These are phyloP conservation scores for Campoletis sonorensis DNA, from an alignment of 1,140 invertebrate genomes.

Conservation along the genomic window DNA sequence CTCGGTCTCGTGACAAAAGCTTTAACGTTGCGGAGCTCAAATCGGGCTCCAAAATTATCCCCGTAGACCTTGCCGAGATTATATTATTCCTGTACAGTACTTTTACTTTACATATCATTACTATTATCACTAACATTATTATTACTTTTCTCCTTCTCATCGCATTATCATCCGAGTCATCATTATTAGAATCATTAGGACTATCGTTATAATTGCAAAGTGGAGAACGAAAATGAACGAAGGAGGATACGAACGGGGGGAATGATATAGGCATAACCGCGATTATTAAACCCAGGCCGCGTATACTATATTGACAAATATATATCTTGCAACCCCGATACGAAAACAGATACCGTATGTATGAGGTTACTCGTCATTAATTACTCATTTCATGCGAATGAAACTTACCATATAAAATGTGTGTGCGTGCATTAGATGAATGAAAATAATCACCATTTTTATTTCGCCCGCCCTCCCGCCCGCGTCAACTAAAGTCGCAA, in stretches of 20 bases:
- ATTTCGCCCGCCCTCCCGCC: too few species aligned
- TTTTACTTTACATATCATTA: background rate
- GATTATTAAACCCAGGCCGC: slow-evolving; percentile 15
- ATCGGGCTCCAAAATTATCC: background rate
- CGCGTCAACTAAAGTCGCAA: too few species aligned
- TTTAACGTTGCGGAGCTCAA: slow-evolving; percentile 27
- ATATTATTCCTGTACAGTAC: slow-evolving; percentile 18
- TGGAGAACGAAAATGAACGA: background rate
- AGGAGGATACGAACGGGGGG: slow-evolving; percentile 1
- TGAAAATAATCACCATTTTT: too few species aligned
- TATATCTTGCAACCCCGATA: background rate
- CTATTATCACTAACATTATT: too few species aligned
- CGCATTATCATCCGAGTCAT: too few species aligned
- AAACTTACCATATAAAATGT: background rate
- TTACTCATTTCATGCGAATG: slow-evolving; percentile 5
- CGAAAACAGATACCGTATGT: background rate
- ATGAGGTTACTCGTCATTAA: background rate
- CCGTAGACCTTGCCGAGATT: slow-evolving; percentile 23
- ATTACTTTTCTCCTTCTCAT: too few species aligned
- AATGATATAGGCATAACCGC: slow-evolving; percentile 9
- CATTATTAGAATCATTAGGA: too few species aligned
- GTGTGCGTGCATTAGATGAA: background rate
- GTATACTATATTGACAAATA: slow-evolving; percentile 36
- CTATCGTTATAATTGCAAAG: background rate
- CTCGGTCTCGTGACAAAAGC: slow-evolving; percentile 64